Percentiles rank a stretch among this genome's conserved stretches.
Evolutionary conservation across 2,113 vertebrate genomes (phyloP).

Genomic region (crab-eating macaque (Macaca fascicularis)): T2T-MFA8v1.1 NC_088376.1:39832501-39833000

Average conservation of each 20-base stretch:
- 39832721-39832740: no score
- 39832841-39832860: no score
- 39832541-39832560: neutral
- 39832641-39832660: neutral
- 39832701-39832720: no score
- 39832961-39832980: neutral
- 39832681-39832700: no score
- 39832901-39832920: no score
- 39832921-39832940: neutral
- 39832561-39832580: neutral
- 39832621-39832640: neutral
- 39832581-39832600: neutral
- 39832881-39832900: no score
- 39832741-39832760: no score
- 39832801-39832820: no score
- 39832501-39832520: neutral
- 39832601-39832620: neutral
- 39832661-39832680: no score
- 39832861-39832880: no score
- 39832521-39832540: neutral
- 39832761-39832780: no score
- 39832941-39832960: constrained; percentile 8
- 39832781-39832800: accelerated
- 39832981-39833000: neutral
- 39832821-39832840: no score